A percentile compares a stretch with the other conserved stretches of the same genome.
phyloP scores from a whole-genome alignment of 2,888 invertebrate species.

The Junonia oenone region DNA sequence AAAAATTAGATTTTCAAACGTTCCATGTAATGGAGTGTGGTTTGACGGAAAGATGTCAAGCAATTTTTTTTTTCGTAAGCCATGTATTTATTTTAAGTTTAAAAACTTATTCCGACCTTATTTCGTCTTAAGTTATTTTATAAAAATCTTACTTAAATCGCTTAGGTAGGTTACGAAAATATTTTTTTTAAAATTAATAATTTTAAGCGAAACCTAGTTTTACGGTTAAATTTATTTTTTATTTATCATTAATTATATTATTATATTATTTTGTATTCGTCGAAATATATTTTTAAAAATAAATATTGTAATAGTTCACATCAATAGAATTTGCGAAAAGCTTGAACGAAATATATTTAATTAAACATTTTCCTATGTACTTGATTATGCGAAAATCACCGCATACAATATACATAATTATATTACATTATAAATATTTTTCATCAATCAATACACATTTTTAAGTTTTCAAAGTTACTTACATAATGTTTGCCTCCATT shows the following conservation, averaged over 20 bases:
- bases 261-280: not conserved
- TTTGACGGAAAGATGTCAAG: constrained; percentile 23
- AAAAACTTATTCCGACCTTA: constrained; percentile 34
- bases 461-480: no score
- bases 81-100: constrained; percentile 53
- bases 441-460: no score
- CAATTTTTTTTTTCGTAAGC: constrained; percentile 49
- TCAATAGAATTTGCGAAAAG: not conserved
- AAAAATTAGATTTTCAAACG: not conserved
- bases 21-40: constrained; percentile 52
- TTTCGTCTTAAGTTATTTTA: constrained; percentile 27
- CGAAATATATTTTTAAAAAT: not conserved
- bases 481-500: no score
- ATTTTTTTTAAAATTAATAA: constrained; percentile 5
- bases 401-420: not conserved
- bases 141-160: constrained; percentile 29
- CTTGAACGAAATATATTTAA: not conserved
- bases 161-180: constrained; percentile 16
- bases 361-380: not conserved
- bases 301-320: not conserved
- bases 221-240: not conserved
- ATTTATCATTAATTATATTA: not conserved
- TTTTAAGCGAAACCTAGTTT: constrained; percentile 7
- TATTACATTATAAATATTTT: no score
- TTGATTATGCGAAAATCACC: not conserved